Conservation (phyloP, 2,888 invertebrate genomes). For the Eupelmus urozonus region DNA sequence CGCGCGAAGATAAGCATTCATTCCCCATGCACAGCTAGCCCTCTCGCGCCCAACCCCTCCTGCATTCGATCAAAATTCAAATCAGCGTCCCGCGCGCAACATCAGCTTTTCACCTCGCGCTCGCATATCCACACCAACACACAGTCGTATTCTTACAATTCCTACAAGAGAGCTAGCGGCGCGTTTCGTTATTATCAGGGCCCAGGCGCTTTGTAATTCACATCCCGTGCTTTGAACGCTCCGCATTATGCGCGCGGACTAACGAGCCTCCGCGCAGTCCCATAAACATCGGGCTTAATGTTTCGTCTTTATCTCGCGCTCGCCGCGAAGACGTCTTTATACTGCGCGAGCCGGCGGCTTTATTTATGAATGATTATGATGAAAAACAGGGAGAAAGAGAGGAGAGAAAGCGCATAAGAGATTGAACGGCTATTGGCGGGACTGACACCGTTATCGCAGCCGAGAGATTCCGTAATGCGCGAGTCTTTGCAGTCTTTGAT, state of each 20-base stretch:
- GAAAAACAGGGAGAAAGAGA: conserved; percentile 34
- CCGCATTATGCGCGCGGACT: conserved; percentile 35
- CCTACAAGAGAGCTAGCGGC: neutral
- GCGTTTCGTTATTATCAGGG: neutral
- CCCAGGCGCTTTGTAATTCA: conserved; percentile 43
- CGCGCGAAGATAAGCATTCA: conserved; percentile 14
- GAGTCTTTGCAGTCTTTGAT: too few species aligned
- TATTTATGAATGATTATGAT: conserved; percentile 53
- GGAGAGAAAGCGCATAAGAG: neutral
- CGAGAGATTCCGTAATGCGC: neutral
- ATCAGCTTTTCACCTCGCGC: conserved; percentile 22
- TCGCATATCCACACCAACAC: neutral
- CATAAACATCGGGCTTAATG: conserved; percentile 55
- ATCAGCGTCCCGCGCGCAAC: neutral
- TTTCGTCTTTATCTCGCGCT: conserved; percentile 44
- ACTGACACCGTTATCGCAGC: conserved; percentile 25
- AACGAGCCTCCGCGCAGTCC: conserved; percentile 28
- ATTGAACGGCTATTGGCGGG: conserved; percentile 26
- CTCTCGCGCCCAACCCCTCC: neutral
- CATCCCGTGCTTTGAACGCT: conserved; percentile 32
- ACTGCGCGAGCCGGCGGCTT: neutral
- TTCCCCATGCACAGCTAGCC: neutral
- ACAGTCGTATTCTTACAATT: conserved; percentile 39
- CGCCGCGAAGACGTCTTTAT: conserved; percentile 52
- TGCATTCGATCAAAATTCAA: conserved; percentile 41